Evolutionary conservation across 2,113 vertebrate genomes (phyloP), one percentile per base, ranked within the genome.

Genomic region (Tupaia chinensis): DNA sequence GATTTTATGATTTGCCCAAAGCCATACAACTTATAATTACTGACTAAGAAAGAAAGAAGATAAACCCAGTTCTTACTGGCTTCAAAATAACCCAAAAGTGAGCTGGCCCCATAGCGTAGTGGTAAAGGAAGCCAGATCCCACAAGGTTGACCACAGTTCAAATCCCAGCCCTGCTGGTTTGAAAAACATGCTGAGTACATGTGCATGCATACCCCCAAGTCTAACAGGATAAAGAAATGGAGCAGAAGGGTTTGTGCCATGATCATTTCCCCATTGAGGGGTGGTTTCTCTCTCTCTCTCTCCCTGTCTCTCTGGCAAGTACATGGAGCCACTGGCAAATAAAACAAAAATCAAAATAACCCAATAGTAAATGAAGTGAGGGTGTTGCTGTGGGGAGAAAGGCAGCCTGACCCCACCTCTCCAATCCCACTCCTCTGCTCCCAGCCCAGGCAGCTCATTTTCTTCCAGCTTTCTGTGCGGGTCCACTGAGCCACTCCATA

Each of bases 1-100:
- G 34, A 94, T 87, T 70, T 77, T 74, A 88, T 8, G 7, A 74
- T 91, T 68, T 94, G 81, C 12, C 20, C n/a, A 68, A 89, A 78
- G 66, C 27, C 72, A 93, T 34, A 72, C 22, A 89, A 85, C 11
- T 74, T 54, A 76, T 19, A 90, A 91, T 81, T 83, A 81, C 54
- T 70, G 69, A 76, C 27, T 23, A 56, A 95, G 54, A 93, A 10
- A 86, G 32, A 82, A 68, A 20, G 11, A 70, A 81, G 27, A 93
- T 82, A 84, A 81, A 69, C 22, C 13, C 15, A 78, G 32, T 69
- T 95, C 44, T 60, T 96, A 89, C 76, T 87, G 34, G 12, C 34
- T 96, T 94, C 53, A 77, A 80, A 95, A 68, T 14, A 91, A 84
- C 25, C 11, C 22, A 81, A 32, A 32, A 32, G 32, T 32, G 32